Evolutionary conservation across 23 tunicate species (phyloP).

Genomic region (Styela plicata): DNA sequence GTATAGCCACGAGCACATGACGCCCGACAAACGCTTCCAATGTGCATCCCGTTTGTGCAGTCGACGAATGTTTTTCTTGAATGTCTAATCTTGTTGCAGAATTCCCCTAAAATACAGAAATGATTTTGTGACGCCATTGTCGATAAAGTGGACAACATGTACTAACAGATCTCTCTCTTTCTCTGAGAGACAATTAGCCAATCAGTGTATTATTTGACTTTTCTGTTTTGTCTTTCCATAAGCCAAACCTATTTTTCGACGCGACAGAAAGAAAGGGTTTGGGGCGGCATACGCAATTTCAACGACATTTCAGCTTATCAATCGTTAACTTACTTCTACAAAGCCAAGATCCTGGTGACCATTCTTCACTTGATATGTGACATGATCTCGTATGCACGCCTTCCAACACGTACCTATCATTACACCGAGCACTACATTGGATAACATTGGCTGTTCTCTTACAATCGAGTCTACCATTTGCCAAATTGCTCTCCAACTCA

Average conservation of each 20-base stretch:
- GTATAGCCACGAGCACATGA: constrained; percentile 1
- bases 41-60: constrained; percentile 6
- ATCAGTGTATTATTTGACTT: no score
- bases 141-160: no score
- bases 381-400: neutral
- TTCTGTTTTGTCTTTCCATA: no score
- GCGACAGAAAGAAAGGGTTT: no score
- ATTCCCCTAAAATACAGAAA: neutral
- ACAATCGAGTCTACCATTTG: constrained; percentile 1
- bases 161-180: no score
- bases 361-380: neutral
- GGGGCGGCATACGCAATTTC: neutral
- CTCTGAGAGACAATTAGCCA: no score
- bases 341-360: constrained; percentile 4
- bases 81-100: neutral
- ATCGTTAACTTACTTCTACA: neutral
- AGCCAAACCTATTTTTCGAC: no score
- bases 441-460: neutral
- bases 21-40: neutral
- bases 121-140: no score
- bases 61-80: neutral
- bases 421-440: neutral
- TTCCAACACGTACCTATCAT: neutral
- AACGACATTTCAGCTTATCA: no score
- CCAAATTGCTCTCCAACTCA: neutral